phyloP scores from a whole-genome alignment of 2,888 invertebrate species.

The Troides helena region DNA sequence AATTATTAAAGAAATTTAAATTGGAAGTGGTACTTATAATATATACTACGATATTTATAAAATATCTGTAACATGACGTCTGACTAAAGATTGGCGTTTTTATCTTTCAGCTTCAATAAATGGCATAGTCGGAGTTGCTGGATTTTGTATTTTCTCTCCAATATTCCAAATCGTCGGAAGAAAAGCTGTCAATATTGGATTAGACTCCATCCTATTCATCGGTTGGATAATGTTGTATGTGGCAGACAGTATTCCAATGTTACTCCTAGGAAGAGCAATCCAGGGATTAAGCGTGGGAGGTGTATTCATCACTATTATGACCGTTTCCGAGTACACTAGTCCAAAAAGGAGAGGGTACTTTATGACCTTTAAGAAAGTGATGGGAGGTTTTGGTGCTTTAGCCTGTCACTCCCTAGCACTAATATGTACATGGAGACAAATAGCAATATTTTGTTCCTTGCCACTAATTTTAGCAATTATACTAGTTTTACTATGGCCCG shows the following conservation, averaged over 20 bases:
- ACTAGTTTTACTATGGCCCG: slow-evolving; percentile 44
- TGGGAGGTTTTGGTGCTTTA: slow-evolving; percentile 38
- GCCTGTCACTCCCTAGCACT: slow-evolving; percentile 42
- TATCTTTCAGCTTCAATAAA: slow-evolving; percentile 40
- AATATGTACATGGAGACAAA: slow-evolving; percentile 44
- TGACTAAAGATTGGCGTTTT: too few species aligned
- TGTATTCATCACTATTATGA: slow-evolving; percentile 39
- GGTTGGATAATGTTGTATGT: slow-evolving; percentile 43
- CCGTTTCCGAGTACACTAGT: slow-evolving; percentile 43
- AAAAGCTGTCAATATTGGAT: slow-evolving; percentile 36
- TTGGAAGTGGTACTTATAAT: too few species aligned
- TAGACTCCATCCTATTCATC: slow-evolving; percentile 32
- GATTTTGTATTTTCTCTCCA: slow-evolving; percentile 41
- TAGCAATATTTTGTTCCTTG: slow-evolving; percentile 36
- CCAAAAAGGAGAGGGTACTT: slow-evolving; percentile 46
- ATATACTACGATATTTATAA: too few species aligned
- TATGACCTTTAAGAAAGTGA: slow-evolving; percentile 39
- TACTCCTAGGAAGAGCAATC: slow-evolving; percentile 41
- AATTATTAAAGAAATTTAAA: too few species aligned
- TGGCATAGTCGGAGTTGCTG: slow-evolving; percentile 42
- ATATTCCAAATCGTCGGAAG: slow-evolving; percentile 44
- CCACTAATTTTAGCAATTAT: slow-evolving; percentile 32
- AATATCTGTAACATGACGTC: too few species aligned
- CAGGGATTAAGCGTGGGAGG: slow-evolving; percentile 43
- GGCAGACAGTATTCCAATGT: slow-evolving; percentile 34